Conservation (phyloP, 2,113 vertebrate species). For the Ceyx cyanopectus region DNA sequence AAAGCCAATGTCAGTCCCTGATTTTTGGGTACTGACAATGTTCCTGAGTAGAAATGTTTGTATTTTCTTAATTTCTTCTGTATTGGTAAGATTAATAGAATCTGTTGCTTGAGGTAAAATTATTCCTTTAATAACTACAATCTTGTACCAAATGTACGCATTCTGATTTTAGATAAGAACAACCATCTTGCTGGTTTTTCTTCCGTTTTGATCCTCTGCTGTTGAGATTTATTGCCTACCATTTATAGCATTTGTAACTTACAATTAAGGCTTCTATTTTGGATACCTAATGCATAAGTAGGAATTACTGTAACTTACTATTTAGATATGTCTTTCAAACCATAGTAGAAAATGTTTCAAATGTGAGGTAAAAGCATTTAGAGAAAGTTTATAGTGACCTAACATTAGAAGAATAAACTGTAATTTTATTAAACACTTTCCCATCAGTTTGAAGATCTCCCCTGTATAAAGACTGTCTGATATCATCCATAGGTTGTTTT, state of each 20-base stretch:
- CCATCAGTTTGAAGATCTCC: neutral
- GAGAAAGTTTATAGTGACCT: neutral
- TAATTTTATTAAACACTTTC: neutral
- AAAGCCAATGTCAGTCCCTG: neutral
- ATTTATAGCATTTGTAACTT: conserved; percentile 38
- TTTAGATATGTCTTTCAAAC: conserved; percentile 25
- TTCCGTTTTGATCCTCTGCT: conserved; percentile 29
- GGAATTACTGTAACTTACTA: conserved; percentile 30
- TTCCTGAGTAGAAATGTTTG: neutral
- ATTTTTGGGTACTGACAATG: neutral
- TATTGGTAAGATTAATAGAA: neutral
- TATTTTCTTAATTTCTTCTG: neutral
- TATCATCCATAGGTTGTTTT: neutral
- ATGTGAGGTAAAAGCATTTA: neutral
- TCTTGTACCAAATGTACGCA: neutral
- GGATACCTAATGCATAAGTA: conserved; percentile 25
- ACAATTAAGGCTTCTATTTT: conserved; percentile 65
- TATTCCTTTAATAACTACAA: neutral
- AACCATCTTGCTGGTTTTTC: neutral
- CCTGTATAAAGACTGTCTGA: neutral
- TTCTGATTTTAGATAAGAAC: neutral
- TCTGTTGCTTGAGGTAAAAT: conserved; percentile 1
- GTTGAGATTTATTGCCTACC: conserved; percentile 9
- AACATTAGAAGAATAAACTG: neutral
- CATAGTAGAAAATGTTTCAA: neutral